These are phyloP conservation scores for Cheilosia vulpina DNA, from an alignment of 2,888 invertebrate species.

Conservation along the genomic window DNA sequence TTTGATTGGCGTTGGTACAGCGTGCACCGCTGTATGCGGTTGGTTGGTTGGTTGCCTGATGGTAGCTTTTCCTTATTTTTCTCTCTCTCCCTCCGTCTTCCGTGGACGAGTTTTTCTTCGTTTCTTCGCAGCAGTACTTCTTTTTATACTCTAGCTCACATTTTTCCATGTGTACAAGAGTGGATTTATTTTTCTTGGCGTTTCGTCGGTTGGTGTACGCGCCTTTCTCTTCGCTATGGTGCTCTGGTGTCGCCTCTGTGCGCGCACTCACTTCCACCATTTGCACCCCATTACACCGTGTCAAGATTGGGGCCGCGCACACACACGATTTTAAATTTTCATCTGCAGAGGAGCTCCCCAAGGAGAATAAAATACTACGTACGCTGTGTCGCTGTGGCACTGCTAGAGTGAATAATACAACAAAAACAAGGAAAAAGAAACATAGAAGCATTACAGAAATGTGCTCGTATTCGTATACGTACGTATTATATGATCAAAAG, in stretches of 20 bases:
- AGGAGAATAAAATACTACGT: slow-evolving; percentile 54
- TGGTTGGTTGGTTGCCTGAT: slow-evolving; percentile 67
- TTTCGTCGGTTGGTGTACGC: slow-evolving; percentile 37
- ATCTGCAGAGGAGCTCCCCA: slow-evolving; percentile 8
- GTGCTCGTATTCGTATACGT: slow-evolving; percentile 10
- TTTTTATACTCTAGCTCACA: slow-evolving; percentile 6
- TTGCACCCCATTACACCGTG: slow-evolving; percentile 45
- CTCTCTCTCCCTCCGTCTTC: slow-evolving; percentile 50
- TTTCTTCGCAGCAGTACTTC: slow-evolving; percentile 23
- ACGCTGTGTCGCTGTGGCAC: not conserved
- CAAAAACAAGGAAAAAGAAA: not conserved
- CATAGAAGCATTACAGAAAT: not conserved
- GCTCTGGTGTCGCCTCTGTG: slow-evolving; percentile 26
- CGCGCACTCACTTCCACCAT: slow-evolving; percentile 47
- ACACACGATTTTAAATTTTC: slow-evolving; percentile 11
- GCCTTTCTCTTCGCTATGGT: slow-evolving; percentile 21
- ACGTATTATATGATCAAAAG: not conserved
- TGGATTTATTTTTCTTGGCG: slow-evolving; percentile 50
- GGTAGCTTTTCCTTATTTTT: slow-evolving; percentile 48
- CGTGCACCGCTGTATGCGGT: slow-evolving; percentile 66
- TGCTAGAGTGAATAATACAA: slow-evolving; percentile 9
- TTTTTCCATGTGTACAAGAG: slow-evolving; percentile 53
- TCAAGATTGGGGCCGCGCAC: slow-evolving; percentile 30
- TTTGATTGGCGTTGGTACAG: slow-evolving; percentile 72
- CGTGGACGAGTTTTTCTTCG: slow-evolving; percentile 35